These are phyloP conservation scores for Clytia hemisphaerica DNA, from an alignment of 30 jellyfish, hydroid and myxozoan species.

Conservation along the genomic window DNA sequence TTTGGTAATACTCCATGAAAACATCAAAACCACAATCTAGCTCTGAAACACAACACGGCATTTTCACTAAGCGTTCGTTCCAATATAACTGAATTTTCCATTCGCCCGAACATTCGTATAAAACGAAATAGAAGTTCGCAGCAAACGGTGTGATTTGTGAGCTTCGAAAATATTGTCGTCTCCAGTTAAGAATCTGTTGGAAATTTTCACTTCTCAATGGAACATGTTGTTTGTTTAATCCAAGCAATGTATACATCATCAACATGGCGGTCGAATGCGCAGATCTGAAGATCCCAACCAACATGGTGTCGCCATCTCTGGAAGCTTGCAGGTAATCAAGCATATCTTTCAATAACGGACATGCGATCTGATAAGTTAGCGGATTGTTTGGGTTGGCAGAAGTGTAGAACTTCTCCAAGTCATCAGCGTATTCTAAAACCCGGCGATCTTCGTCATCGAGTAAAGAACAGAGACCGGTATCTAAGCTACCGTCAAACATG, in stretches of 20 bases:
- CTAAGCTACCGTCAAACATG: neutral
- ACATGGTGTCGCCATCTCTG: neutral
- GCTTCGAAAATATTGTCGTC: too few relatives aligned
- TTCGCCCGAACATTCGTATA: conserved; percentile 29
- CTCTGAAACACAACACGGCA: conserved; percentile 69
- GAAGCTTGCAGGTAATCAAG: conserved; percentile 29
- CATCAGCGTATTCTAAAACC: conserved; percentile 62
- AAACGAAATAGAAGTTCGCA: conserved; percentile 58
- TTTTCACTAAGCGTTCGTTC: conserved; percentile 50
- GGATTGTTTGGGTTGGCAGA: conserved; percentile 48
- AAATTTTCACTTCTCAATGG: too few relatives aligned
- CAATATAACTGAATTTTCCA: conserved; percentile 61
- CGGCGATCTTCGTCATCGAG: conserved; percentile 45
- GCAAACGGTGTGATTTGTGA: conserved; percentile 62
- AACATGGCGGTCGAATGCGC: conserved; percentile 68
- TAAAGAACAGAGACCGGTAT: conserved; percentile 45
- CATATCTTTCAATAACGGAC: conserved; percentile 73
- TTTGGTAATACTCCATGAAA: conserved; percentile 42
- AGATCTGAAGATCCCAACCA: conserved; percentile 45
- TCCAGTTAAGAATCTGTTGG: too few relatives aligned
- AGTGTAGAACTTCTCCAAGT: conserved; percentile 47
- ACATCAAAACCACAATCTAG: conserved; percentile 48
- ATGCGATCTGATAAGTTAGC: conserved; percentile 58
- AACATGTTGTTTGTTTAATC: conserved; percentile 41
- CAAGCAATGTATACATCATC: conserved; percentile 59